These are phyloP conservation scores for Melanocharis versteri DNA, from an alignment of 2,113 vertebrate species.

Conservation along the genomic window DNA sequence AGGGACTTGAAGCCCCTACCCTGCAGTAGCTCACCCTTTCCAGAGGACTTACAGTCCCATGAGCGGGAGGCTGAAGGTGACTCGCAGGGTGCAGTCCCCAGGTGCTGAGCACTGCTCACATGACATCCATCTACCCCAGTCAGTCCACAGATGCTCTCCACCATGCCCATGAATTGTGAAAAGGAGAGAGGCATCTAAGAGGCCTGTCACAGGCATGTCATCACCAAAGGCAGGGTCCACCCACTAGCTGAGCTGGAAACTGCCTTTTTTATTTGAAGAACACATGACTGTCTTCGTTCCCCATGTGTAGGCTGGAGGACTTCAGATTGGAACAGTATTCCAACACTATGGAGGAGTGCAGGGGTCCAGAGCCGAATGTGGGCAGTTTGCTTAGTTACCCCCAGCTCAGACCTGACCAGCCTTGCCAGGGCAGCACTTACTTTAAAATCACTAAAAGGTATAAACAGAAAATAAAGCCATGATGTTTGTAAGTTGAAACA, in stretches of 20 bases:
- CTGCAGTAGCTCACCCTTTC: neutral
- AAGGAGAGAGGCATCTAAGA: neutral
- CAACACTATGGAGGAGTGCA: neutral
- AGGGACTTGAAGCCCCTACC: neutral
- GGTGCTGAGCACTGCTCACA: neutral
- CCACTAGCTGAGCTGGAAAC: neutral
- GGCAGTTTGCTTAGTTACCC: neutral
- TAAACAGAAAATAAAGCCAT: neutral
- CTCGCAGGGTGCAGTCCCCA: neutral
- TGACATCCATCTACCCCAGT: rapidly evolving
- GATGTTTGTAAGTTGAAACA: neutral
- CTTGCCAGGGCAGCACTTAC: neutral
- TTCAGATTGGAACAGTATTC: neutral
- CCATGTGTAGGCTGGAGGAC: neutral
- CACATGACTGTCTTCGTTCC: neutral
- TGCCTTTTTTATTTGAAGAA: neutral
- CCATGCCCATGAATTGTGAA: neutral
- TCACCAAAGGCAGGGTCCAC: neutral
- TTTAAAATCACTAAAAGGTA: neutral
- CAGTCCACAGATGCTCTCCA: neutral
- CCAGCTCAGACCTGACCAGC: neutral
- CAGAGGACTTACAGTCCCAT: neutral
- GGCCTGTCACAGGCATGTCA: neutral
- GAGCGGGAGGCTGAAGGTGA: neutral
- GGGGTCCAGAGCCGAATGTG: neutral